Percentiles rank a stretch among this genome's conserved stretches.
Conservation (phyloP, 2,797 vertebrate species). For the Fringilla coelebs region DNA sequence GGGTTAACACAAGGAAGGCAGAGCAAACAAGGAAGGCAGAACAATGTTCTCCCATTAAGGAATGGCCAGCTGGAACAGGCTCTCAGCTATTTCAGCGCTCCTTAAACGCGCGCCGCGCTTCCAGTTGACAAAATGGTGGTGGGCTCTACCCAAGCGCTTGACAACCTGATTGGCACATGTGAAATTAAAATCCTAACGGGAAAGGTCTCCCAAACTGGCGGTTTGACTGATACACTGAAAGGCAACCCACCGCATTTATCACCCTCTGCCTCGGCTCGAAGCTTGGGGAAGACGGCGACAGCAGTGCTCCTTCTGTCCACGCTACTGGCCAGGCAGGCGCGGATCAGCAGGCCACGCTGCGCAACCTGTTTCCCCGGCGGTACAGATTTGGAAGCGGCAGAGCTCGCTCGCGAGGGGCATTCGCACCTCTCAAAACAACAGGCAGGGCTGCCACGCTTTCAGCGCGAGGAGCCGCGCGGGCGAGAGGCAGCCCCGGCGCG, state of each 20-base stretch:
- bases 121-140: conserved; percentile 68
- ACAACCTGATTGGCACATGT: conserved; percentile 45
- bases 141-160: conserved; percentile 33
- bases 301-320: conserved; percentile 57
- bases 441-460: conserved; percentile 42
- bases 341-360: conserved; percentile 30
- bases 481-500: neutral
- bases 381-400: conserved; percentile 53
- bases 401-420: conserved; percentile 21
- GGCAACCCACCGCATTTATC: conserved; percentile 39
- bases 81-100: conserved; percentile 27
- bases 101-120: conserved; percentile 23
- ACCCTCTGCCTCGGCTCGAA: conserved; percentile 42
- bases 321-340: conserved; percentile 53
- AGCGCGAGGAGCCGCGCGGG: neutral
- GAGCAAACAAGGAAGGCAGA: conserved; percentile 60
- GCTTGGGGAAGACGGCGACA: neutral
- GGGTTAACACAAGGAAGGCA: conserved; percentile 57
- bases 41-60: conserved; percentile 58
- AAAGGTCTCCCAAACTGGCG: conserved; percentile 40
- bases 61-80: conserved; percentile 52
- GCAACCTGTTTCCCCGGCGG: conserved; percentile 45
- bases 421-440: conserved; percentile 52
- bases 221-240: conserved; percentile 40
- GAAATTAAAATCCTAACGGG: conserved; percentile 11